Evolutionary conservation across 2,888 invertebrate species (phyloP), one percentile per base, ranked within the genome.

Genomic region (Drosophila mayaguana): DNA sequence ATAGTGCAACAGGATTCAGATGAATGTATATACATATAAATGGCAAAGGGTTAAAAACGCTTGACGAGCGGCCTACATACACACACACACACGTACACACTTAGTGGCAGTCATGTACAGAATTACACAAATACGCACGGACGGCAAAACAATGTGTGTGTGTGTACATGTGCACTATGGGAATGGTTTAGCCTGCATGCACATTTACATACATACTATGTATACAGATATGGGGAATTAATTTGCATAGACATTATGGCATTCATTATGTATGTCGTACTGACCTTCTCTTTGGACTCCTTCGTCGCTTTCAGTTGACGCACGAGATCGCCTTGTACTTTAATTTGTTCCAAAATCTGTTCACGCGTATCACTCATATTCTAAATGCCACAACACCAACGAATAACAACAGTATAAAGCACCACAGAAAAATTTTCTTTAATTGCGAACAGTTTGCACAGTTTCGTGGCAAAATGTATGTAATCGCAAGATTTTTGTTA

Each of bases 241-340:
- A 16, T 42, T 56, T 54, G 25, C 51, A 48, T 43, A 42, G 18
- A 28, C 40, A 55, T 61, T 28, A 25, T 16, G 28, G 34, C 50
- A 61, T 36, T 36, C 50, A 42, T 42, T 61, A 38, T 48, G 53
- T 43, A 45, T 36, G 36, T 45, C 45, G 51, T 51, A 81, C 88
- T 86, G 79, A 97, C 97, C 96, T 96, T 95, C 81, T 95, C 95
- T 92, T 94, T 95, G 59, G 95, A 94, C 92, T 96, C 96, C 93
- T 97, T 97, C 36, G 95, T 95, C 78, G 96, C 94, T 93, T 97
- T 97, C 74, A 97, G 93, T 93, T 96, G 96, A 89, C 97, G 94
- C 57, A 97, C 96, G 81, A 96, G 92, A 92, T 97, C 96, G 77
- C 97, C 97, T 93, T 97, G 97, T 89, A 94, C 92, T 93, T 95